Evolutionary conservation across 2,113 vertebrate species (phyloP).

Genomic region (Hippocampus zosterae): DNA sequence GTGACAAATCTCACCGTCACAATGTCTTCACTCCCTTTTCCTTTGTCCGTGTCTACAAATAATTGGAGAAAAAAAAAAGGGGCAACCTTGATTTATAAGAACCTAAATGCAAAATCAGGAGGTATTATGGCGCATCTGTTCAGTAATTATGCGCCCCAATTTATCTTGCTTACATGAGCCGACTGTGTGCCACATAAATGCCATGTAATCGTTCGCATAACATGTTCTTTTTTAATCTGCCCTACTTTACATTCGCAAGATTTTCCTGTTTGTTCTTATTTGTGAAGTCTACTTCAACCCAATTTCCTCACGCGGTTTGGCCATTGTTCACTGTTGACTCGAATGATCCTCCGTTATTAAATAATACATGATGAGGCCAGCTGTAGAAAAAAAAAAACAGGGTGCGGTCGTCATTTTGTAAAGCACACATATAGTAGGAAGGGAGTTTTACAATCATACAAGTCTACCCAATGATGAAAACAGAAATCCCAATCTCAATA

Average conservation of each 20-base stretch:
- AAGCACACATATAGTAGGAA: background rate
- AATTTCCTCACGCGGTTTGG: conserved; percentile 23
- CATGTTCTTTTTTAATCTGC: conserved; percentile 23
- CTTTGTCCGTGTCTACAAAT: background rate
- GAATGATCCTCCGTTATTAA: conserved; percentile 42
- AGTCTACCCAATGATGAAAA: background rate
- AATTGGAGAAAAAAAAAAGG: background rate
- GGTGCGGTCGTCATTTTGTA: conserved; percentile 11
- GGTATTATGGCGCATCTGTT: conserved; percentile 1
- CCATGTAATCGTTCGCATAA: conserved; percentile 20
- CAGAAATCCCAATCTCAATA: background rate
- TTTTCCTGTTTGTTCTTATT: conserved; percentile 16
- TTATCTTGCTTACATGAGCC: conserved; percentile 6
- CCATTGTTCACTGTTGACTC: conserved; percentile 37
- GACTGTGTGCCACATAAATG: conserved; percentile 16
- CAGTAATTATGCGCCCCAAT: conserved; percentile 23
- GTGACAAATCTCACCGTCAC: conserved; percentile 1
- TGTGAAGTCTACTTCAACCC: conserved; percentile 31
- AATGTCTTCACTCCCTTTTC: background rate
- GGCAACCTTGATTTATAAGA: background rate
- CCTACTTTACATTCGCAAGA: conserved; percentile 16
- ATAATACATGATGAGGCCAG: conserved; percentile 27
- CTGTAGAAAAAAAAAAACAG: conserved; percentile 10
- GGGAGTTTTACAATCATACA: background rate
- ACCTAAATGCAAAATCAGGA: background rate